These are phyloP conservation scores for Catharus ustulatus DNA, from an alignment of 2,797 vertebrate species.

Conservation along the genomic window DNA sequence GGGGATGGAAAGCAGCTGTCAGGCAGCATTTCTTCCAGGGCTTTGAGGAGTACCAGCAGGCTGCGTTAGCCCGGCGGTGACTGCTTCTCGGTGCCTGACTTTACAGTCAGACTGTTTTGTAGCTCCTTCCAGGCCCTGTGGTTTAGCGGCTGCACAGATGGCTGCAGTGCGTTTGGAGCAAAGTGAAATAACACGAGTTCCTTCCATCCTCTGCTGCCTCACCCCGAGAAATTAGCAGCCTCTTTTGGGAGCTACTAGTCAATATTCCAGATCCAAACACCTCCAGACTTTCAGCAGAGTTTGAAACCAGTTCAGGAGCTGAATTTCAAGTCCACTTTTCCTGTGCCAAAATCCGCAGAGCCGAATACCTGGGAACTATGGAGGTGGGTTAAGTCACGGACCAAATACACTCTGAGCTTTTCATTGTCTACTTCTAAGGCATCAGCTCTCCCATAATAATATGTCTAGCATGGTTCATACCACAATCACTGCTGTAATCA, in stretches of 20 bases:
- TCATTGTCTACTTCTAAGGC: constrained; percentile 22
- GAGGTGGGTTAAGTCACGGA: constrained; percentile 16
- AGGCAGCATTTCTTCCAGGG: constrained; percentile 33
- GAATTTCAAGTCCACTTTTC: constrained; percentile 11
- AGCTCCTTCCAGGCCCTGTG: constrained; percentile 13
- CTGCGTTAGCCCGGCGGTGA: neutral
- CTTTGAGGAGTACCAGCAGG: constrained; percentile 64
- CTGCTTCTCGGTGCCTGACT: constrained; percentile 6
- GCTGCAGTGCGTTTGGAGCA: neutral
- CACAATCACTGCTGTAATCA: constrained; percentile 22
- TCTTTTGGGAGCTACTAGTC: constrained; percentile 54
- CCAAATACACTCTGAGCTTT: neutral
- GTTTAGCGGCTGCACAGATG: constrained; percentile 5
- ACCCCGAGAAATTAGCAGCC: constrained; percentile 38
- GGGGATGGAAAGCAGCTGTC: constrained; percentile 66
- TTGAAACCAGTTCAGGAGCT: constrained; percentile 39
- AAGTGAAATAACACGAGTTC: constrained; percentile 59
- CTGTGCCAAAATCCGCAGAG: constrained; percentile 11
- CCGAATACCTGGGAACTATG: constrained; percentile 36
- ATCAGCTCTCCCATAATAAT: constrained; percentile 22
- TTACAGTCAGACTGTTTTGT: neutral
- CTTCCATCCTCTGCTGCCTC: constrained; percentile 5
- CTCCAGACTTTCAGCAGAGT: neutral
- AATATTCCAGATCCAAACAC: constrained; percentile 41
- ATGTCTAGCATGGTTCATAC: constrained; percentile 38